These are phyloP conservation scores for Cheilosia scutellata DNA, from an alignment of 2,888 invertebrate species.

Conservation along the genomic window DNA sequence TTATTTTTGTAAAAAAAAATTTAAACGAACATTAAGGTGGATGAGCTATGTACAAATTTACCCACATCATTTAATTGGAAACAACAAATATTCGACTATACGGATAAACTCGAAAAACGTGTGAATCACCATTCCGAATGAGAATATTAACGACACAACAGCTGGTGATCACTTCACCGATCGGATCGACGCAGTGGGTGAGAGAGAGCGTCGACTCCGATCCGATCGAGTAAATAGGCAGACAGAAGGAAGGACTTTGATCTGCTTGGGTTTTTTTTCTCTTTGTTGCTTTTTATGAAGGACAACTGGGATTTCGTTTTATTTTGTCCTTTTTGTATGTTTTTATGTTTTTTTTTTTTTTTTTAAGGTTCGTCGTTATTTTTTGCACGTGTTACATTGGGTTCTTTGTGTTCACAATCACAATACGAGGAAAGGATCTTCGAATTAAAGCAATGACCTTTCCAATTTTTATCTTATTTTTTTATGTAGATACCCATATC, in stretches of 20 bases:
- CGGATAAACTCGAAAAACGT: constrained; percentile 23
- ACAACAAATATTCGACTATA: background rate
- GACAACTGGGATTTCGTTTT: background rate
- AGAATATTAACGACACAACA: constrained; percentile 46
- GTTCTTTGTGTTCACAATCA: background rate
- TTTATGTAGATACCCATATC: background rate
- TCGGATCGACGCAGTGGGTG: constrained; percentile 21
- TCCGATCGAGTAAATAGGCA: background rate
- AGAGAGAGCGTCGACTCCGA: background rate
- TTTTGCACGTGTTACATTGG: background rate
- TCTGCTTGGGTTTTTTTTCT: background rate
- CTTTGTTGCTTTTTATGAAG: background rate
- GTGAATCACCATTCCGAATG: constrained; percentile 30
- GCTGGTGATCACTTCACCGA: constrained; percentile 31
- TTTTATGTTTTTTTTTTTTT: too few species aligned
- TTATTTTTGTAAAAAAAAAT: background rate
- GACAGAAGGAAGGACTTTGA: background rate
- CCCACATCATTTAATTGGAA: background rate
- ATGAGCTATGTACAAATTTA: background rate
- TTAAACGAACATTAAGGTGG: background rate
- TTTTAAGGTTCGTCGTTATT: too few species aligned
- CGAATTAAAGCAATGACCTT: background rate
- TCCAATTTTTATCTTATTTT: background rate
- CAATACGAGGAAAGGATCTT: background rate
- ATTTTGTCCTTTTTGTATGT: background rate